Conservation (phyloP, 2,888 invertebrate species). For the Calliphora vomitoria region DNA sequence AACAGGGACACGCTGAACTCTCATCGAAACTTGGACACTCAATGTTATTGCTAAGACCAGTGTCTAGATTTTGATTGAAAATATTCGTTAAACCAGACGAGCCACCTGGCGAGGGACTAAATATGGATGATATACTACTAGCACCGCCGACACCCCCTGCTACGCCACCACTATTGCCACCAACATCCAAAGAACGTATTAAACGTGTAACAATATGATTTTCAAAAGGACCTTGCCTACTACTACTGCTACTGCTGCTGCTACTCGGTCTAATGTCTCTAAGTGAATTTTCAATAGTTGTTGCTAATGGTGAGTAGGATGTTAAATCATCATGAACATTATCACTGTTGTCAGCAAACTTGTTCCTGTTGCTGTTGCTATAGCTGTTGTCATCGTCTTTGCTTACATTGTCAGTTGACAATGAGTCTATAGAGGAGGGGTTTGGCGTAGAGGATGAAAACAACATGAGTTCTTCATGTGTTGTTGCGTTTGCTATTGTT, state of each 20-base stretch:
- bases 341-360: slow-evolving; percentile 47
- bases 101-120: slow-evolving; percentile 48
- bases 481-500: slow-evolving; percentile 56
- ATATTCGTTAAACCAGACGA: slow-evolving; percentile 69
- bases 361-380: slow-evolving; percentile 43
- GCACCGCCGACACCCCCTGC: slow-evolving; percentile 29
- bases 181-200: slow-evolving; percentile 56
- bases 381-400: slow-evolving; percentile 47
- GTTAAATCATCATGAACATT: slow-evolving; percentile 62
- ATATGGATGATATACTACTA: slow-evolving; percentile 55
- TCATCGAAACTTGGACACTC: slow-evolving; percentile 91
- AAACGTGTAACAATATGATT: slow-evolving; percentile 55
- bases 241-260: slow-evolving; percentile 10
- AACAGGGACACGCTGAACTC: slow-evolving; percentile 94
- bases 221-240: slow-evolving; percentile 2
- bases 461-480: slow-evolving; percentile 37
- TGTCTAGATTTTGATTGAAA: slow-evolving; percentile 73
- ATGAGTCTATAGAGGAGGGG: slow-evolving; percentile 1
- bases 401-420: slow-evolving; percentile 36
- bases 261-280: slow-evolving; percentile 1
- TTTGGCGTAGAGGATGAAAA: slow-evolving; percentile 54
- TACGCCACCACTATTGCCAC: slow-evolving; percentile 24
- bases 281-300: slow-evolving; percentile 48
- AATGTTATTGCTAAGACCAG: slow-evolving; percentile 76
- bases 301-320: slow-evolving; percentile 20